Conservation (phyloP, 2,888 invertebrate genomes). For the Brachypterus glaber region DNA sequence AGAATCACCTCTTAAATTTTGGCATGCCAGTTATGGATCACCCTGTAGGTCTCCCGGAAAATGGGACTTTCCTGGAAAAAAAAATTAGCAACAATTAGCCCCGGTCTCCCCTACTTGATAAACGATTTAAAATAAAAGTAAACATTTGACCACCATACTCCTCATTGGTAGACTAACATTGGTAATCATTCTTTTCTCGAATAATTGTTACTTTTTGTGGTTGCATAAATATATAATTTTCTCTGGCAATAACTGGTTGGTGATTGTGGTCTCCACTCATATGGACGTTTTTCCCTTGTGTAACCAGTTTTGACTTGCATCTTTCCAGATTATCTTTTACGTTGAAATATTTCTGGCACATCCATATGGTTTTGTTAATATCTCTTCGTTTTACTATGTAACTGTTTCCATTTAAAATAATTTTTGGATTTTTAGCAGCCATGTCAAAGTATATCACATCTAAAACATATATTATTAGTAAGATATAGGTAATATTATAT, state of each 20-base stretch:
- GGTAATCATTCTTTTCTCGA: constrained; percentile 5
- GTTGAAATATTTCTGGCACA: constrained; percentile 20
- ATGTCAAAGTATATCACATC: constrained; percentile 21
- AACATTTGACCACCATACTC: not conserved
- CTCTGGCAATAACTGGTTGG: constrained; percentile 16
- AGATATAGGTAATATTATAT: too few relatives aligned
- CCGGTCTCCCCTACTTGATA: too few relatives aligned
- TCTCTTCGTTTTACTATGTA: constrained; percentile 20
- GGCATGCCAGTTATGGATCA: too few relatives aligned
- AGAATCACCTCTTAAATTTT: too few relatives aligned
- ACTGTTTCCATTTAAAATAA: constrained; percentile 20
- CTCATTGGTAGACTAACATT: too few relatives aligned
- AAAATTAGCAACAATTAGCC: too few relatives aligned
- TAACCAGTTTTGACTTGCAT: constrained; percentile 14
- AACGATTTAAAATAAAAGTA: too few relatives aligned
- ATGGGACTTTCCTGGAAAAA: too few relatives aligned
- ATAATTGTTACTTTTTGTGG: constrained; percentile 23
- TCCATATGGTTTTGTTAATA: constrained; percentile 21
- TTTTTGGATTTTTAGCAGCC: constrained; percentile 23
- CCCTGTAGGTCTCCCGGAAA: too few relatives aligned
- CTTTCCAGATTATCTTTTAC: constrained; percentile 8
- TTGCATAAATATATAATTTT: constrained; percentile 19
- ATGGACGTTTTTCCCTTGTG: constrained; percentile 11
- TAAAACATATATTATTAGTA: too few relatives aligned
- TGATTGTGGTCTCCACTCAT: constrained; percentile 17